Evolutionary conservation across 2,113 vertebrate genomes (phyloP).

Genomic region (Daubentonia madagascariensis): DNA sequence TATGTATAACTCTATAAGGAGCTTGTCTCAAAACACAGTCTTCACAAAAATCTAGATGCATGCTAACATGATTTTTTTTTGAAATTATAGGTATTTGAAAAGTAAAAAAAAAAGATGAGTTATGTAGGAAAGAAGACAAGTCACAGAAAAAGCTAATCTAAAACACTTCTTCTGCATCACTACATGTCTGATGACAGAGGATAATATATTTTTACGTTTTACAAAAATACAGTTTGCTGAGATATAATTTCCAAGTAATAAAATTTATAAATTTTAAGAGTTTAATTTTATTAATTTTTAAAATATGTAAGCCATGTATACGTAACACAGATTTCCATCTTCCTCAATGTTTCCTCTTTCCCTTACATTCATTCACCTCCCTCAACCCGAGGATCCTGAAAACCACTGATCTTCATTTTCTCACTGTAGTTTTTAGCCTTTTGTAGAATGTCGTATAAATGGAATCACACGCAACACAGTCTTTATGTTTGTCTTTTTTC

Average conservation of each 20-base stretch:
- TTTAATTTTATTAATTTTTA: not conserved
- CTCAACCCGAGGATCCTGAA: not conserved
- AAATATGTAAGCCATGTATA: too few species aligned
- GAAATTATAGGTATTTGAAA: not conserved
- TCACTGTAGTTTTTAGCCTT: not conserved
- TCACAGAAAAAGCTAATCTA: not conserved
- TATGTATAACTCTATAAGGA: not conserved
- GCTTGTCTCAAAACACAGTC: not conserved
- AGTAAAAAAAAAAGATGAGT: not conserved
- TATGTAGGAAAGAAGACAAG: not conserved
- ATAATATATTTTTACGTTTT: not conserved
- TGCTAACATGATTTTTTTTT: not conserved
- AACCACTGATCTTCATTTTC: not conserved
- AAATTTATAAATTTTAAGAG: not conserved
- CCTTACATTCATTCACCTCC: too few species aligned
- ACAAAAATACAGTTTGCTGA: not conserved
- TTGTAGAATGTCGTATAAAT: not conserved
- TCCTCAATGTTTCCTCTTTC: not conserved
- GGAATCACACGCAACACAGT: not conserved
- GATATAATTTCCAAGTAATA: not conserved
- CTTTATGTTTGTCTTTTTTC: not conserved
- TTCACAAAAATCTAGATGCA: not conserved
- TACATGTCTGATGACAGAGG: too few species aligned
- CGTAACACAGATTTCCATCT: not conserved
- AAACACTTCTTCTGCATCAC: not conserved